Base-by-base conservation (phyloP, 1,140 invertebrate species). In the Bombus waltoni region DNA sequence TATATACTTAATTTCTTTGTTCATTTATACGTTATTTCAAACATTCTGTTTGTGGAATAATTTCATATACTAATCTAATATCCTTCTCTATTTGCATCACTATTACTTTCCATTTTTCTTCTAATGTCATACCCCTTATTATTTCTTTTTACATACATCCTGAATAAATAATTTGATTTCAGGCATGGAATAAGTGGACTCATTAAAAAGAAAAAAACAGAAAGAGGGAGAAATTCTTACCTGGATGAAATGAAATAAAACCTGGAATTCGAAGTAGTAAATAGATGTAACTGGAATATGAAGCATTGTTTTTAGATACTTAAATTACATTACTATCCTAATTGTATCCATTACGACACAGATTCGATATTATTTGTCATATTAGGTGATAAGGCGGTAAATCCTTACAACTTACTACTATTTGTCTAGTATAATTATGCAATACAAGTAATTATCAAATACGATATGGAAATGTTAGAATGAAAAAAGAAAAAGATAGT, bases 301-400 rank as follows among this genome's bases (percentile, higher is more conserved):
- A 89, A 91, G 89, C 81, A 85, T 93, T 93, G 91, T 93, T 93
- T 93, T 88, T 94, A 94, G 93, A 91, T 88, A 89, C 90, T 91
- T 86, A 85, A 90, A 91, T 83, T 91, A 92, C 86, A 93, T 93
- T 93, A 93, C 89, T 93, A 93, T 91, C 90, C 92, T 93, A 85
- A 94, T 91, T 93, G 92, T 93, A 94, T 93, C 92, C 91, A 92
- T 93, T 91, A 81, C 88, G 92, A 93, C 85, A 81, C 82, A 87
- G 82, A 91, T 91, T 90, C 92, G 91, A 94, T 93, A 94, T 93
- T 94, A 94, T 93, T 94, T 94, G 93, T 94, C 94, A 94, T 93
- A 88, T 87, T 95, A 95, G 94, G 87, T 93, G 89, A 93, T 94
- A 94, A 94, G 93, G 91, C 92, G 91, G 90, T 93, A 93, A 94